Evolutionary conservation across 2,888 invertebrate genomes (phyloP), one percentile per base, ranked within the genome.

Genomic region (Philopedon plagiatum): DNA sequence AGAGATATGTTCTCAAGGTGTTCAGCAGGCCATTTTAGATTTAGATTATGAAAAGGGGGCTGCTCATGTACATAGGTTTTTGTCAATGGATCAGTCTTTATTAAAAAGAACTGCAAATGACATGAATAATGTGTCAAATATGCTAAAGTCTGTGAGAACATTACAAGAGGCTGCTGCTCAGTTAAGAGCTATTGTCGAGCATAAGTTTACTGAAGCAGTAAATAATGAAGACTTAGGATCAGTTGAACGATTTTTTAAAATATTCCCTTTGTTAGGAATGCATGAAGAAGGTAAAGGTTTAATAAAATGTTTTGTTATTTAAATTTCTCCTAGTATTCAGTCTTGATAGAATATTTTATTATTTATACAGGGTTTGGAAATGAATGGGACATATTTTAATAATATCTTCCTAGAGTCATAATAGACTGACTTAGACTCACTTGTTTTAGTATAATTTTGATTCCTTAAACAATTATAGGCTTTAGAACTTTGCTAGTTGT

Each of bases 21-120:
- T 99, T 0, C 94, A 97, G 76, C 92, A 94, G 58, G 98, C 99
- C 0, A 92, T 99, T 64, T 91, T 92, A 76, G 94, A 95, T 78
- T 97, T 98, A 85, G 97, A 99, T 84, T 99, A 95, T 86, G 99
- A 99, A 85, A 94, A 95, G 86, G 97, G 98, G 64, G 98, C 99
- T 9, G 96, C 92, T 0, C 98, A 98, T 83, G 94, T 99, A 51
- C 96, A 98, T 78, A 90, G 99, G 46, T 98, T 96, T 86, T 88
- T 98, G 44, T 92, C 94, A 63, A 95, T 98, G 92, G 98, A 98
- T 86, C 96, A 97, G 80, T 91, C 91, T 74, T 87, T 94, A 9
- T 82, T 96, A 5, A 90, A 92, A 80, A 90, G 92, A 82, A 93
- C 94, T 4, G 93, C 94, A 0, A 90, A 91, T 77, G 90, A 96